phyloP scores from a whole-genome alignment of 2,797 vertebrate species.

The Cetoscarus ocellatus region DNA sequence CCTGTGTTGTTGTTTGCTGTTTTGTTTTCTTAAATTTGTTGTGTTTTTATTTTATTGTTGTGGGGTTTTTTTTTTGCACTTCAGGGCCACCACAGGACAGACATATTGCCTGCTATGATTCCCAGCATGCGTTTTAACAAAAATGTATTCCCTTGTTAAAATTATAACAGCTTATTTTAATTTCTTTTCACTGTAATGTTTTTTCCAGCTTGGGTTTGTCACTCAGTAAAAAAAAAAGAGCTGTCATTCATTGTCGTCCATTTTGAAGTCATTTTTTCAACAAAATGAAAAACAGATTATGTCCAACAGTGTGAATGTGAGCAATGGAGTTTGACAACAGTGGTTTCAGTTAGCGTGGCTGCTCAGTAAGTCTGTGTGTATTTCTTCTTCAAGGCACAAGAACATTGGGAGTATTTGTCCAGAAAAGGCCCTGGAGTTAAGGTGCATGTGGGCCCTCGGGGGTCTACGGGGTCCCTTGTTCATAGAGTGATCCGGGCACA shows the following conservation, averaged over 20 bases:
- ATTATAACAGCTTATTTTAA: conserved; percentile 25
- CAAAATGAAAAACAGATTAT: conserved; percentile 11
- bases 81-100: conserved; percentile 6
- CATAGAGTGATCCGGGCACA: conserved; percentile 92
- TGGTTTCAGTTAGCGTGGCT: conserved; percentile 60
- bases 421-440: conserved; percentile 56
- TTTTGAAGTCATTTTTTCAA: conserved; percentile 14
- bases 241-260: conserved; percentile 30
- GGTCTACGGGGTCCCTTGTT: conserved; percentile 63
- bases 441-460: conserved; percentile 42
- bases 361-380: conserved; percentile 21
- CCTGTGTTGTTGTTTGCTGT: too few species aligned
- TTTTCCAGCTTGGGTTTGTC: conserved; percentile 8
- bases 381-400: conserved; percentile 79
- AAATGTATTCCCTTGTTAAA: conserved; percentile 12
- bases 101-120: conserved; percentile 29
- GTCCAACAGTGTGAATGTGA: conserved; percentile 9
- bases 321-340: conserved; percentile 34
- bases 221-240: conserved; percentile 1
- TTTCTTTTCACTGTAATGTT: conserved; percentile 5
- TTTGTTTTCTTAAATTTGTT: too few species aligned
- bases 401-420: conserved; percentile 68
- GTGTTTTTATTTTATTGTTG: too few species aligned
- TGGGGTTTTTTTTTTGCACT: too few species aligned
- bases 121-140: too few species aligned